These are phyloP conservation scores for Diaperis boleti DNA, from an alignment of 2,888 invertebrate genomes.

Conservation along the genomic window DNA sequence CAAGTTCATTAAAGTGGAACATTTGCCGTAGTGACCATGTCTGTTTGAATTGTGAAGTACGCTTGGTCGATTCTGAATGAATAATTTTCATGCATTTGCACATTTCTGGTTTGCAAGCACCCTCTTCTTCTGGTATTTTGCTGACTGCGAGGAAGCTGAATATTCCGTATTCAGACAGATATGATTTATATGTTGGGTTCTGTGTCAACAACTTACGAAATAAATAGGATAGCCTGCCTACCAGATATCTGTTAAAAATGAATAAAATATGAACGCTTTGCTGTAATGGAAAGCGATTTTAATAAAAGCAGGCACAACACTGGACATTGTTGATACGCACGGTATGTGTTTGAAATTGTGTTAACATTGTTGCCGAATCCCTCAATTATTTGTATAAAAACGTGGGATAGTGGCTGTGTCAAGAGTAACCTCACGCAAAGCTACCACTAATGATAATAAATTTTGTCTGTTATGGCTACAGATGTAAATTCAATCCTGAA, in stretches of 20 bases:
- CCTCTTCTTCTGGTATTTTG: conserved; percentile 39
- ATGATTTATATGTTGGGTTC: conserved; percentile 52
- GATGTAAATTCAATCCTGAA: too few relatives aligned
- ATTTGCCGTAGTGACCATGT: conserved; percentile 22
- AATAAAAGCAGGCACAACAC: conserved; percentile 38
- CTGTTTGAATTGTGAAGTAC: conserved; percentile 34
- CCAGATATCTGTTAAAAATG: conserved; percentile 44
- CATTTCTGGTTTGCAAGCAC: conserved; percentile 37
- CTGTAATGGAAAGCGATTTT: conserved; percentile 44
- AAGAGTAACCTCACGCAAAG: too few relatives aligned
- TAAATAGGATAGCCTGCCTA: conserved; percentile 49
- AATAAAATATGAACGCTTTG: conserved; percentile 46
- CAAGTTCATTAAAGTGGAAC: conserved; percentile 35
- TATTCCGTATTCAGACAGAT: conserved; percentile 45
- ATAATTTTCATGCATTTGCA: conserved; percentile 45
- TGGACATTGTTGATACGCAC: conserved; percentile 15
- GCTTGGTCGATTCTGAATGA: conserved; percentile 41
- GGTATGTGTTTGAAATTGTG: conserved; percentile 9
- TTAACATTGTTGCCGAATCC: conserved; percentile 1
- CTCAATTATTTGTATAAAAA: conserved; percentile 15
- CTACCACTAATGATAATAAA: too few relatives aligned
- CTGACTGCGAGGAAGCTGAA: conserved; percentile 37
- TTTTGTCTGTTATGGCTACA: too few relatives aligned
- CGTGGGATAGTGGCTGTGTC: not conserved
- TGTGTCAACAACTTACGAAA: conserved; percentile 53